Conservation (phyloP, 2,113 vertebrate genomes). For the Pelvicachromis taeniatus region DNA sequence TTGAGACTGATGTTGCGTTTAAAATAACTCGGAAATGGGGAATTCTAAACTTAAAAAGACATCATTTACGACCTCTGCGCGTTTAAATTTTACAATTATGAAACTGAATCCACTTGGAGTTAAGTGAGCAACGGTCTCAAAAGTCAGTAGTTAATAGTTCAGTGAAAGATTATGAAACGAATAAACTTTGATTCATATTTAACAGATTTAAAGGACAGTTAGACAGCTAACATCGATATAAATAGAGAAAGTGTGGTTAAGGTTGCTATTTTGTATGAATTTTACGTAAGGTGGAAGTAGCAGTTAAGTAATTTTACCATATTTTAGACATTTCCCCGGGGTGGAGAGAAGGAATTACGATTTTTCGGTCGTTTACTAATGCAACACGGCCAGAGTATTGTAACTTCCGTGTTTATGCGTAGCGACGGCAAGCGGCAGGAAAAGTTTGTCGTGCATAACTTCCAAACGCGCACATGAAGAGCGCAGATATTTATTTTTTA, state of each 20-base stretch:
- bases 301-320: background rate
- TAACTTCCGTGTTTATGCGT: conserved; percentile 54
- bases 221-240: background rate
- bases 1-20: background rate
- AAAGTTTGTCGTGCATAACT: accelerated
- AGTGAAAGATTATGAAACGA: accelerated
- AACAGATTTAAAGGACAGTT: background rate
- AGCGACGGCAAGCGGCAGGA: conserved; percentile 50
- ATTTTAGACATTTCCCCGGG: background rate
- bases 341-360: accelerated
- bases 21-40: background rate
- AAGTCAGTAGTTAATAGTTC: accelerated
- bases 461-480: accelerated
- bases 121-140: accelerated
- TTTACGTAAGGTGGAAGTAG: background rate
- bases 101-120: background rate
- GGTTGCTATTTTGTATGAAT: background rate
- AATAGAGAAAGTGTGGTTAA: background rate
- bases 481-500: accelerated
- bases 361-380: accelerated
- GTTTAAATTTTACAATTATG: background rate
- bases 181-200: background rate
- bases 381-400: background rate
- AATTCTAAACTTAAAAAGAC: accelerated
- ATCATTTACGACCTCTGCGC: background rate